Evolutionary conservation across 2,888 invertebrate genomes (phyloP), one percentile per base, ranked within the genome.

Genomic region (Papilio gigon): DNA sequence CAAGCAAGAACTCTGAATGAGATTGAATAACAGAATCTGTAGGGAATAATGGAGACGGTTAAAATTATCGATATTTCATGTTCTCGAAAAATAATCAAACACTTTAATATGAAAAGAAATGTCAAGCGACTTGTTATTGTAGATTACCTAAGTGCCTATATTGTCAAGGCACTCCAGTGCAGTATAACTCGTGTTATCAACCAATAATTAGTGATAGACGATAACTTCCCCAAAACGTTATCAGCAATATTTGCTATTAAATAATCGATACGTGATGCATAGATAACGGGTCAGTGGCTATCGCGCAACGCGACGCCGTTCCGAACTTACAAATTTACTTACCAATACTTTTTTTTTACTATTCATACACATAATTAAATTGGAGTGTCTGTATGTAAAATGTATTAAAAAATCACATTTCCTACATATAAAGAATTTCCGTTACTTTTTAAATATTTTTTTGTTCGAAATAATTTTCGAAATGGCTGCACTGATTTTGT

Each of bases 201-300:
- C 80, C 81, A 88, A 88, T 92, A 91, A 92, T 92, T 92, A 92
- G 83, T 84, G 90, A 84, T 84, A 84, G 78, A 79, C 78, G 82
- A 89, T 90, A 89, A 87, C 85, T 86, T 78, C 85, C 87, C 83
- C 85, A 90, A 68, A 86, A 81, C 81, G 82, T 87, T 92, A 92
- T 92, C 91, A 80, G 71, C 80, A 78, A 79, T 90, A 85, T 91
- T 90, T 88, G 89, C 88, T 89, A 88, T 92, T 91, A 88, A 92
- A 91, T 90, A 92, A 91, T 92, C 91, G 88, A 91, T 91, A 89
- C 81, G 76, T 72, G 79, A 78, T 79, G 77, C 79, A 78, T 81
- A 78, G 88, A 91, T 91, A 89, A 87, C 80, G 85, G 87, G 89
- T 89, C 90, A 90, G 86, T 87, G 87, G 82, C 82, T 86, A 84